These are phyloP conservation scores for Onychostoma macrolepis DNA, from an alignment of 2,113 vertebrate species.

Conservation along the genomic window DNA sequence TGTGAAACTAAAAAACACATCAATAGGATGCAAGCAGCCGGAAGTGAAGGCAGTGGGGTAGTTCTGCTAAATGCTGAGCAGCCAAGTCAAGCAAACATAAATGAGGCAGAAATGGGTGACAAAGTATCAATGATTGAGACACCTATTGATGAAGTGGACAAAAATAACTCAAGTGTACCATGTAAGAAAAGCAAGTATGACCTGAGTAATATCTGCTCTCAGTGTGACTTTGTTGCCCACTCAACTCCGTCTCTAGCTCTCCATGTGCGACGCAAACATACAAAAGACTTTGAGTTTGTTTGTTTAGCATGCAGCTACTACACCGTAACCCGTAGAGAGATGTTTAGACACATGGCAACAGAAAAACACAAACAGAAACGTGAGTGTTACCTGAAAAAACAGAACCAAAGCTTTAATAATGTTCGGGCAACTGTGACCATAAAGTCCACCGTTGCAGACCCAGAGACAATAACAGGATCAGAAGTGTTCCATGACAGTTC, in stretches of 20 bases:
- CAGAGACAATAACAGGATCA: not conserved
- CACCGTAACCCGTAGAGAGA: conserved; percentile 89
- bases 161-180: conserved; percentile 40
- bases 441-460: not conserved
- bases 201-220: conserved; percentile 75
- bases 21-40: conserved; percentile 80
- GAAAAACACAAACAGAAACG: conserved; percentile 92
- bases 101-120: conserved; percentile 54
- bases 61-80: conserved; percentile 46
- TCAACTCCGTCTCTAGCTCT: conserved; percentile 87
- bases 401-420: conserved; percentile 44
- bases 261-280: conserved; percentile 91
- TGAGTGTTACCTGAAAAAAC: conserved; percentile 73
- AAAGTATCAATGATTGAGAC: conserved; percentile 49
- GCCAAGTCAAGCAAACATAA: not conserved
- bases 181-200: conserved; percentile 63
- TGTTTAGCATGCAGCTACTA: conserved; percentile 96
- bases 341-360: conserved; percentile 89
- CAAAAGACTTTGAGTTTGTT: conserved; percentile 90
- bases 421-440: not conserved
- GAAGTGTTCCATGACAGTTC: not conserved
- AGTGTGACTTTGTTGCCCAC: conserved; percentile 87
- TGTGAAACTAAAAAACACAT: conserved; percentile 95
- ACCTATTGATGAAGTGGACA: conserved; percentile 52
- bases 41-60: conserved; percentile 51